A percentile compares a stretch with the other conserved stretches of the same genome.
phyloP scores from a whole-genome alignment of 1,140 invertebrate genomes.

The Papilio polytes region DNA sequence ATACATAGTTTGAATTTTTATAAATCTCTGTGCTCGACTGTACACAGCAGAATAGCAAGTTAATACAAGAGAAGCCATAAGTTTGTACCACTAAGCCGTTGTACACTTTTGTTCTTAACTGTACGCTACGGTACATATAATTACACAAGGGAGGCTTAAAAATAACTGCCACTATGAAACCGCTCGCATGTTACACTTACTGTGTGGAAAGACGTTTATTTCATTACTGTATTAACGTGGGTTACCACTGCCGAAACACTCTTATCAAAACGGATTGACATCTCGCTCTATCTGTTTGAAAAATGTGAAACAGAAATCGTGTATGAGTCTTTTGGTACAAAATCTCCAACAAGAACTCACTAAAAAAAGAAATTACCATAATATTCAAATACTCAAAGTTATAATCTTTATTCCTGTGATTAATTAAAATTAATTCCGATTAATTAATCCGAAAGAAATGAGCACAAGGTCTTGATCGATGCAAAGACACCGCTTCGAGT shows the following conservation, averaged over 20 bases:
- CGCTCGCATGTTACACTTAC: not conserved
- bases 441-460: conserved; percentile 3
- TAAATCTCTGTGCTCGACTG: conserved; percentile 1
- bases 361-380: not conserved
- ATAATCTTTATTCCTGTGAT: not conserved
- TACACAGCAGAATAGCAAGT: not conserved
- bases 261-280: not conserved
- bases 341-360: not conserved
- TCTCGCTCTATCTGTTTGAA: not conserved
- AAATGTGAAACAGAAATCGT: no score
- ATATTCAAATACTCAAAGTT: not conserved
- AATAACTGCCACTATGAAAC: conserved; percentile 20
- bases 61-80: conserved; percentile 33
- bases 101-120: conserved; percentile 16
- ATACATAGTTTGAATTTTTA: not conserved
- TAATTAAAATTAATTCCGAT: not conserved
- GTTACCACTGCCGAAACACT: not conserved
- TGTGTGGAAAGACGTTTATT: not conserved
- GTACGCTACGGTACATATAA: not conserved
- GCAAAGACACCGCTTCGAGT: not conserved
- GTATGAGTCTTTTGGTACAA: no score
- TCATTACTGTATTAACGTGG: not conserved
- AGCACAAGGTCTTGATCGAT: conserved; percentile 19
- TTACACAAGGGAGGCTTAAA: conserved; percentile 26
- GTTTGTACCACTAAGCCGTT: conserved; percentile 23